Evolutionary conservation across 2,888 invertebrate species (phyloP).

Genomic region (Petrolisthes manimaculis): DNA sequence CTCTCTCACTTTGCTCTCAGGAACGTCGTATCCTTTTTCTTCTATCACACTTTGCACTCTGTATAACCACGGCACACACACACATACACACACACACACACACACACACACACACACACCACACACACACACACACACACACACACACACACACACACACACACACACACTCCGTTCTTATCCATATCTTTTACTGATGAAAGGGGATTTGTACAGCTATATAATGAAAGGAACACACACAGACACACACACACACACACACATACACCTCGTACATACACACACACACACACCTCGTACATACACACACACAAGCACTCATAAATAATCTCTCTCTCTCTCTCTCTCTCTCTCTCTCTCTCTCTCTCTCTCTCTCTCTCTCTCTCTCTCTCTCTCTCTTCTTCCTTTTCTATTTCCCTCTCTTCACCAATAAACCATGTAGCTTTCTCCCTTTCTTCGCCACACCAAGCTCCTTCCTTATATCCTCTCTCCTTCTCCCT

Average conservation of each 20-base stretch:
- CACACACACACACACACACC: neutral
- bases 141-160: too few relatives aligned
- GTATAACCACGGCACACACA: neutral
- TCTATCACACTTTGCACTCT: neutral
- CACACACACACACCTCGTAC: too few relatives aligned
- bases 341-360: constrained; percentile 3
- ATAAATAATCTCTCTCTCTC: too few relatives aligned
- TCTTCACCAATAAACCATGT: neutral
- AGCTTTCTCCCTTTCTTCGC: neutral
- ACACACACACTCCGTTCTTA: too few relatives aligned
- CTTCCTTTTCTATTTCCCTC: neutral
- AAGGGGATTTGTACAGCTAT: too few relatives aligned
- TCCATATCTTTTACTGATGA: too few relatives aligned
- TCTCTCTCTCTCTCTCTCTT: constrained; percentile 2
- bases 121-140: too few relatives aligned
- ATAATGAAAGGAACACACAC: too few relatives aligned
- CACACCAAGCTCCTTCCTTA: neutral
- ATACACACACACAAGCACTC: too few relatives aligned
- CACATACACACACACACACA: neutral
- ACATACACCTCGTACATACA: too few relatives aligned
- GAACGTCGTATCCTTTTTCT: neutral
- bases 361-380: constrained; percentile 8
- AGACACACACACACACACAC: too few relatives aligned
- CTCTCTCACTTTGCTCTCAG: neutral
- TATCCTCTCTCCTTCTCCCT: neutral